phyloP scores from a whole-genome alignment of 2,797 vertebrate species.

The Lindbergichthys nudifrons region DNA sequence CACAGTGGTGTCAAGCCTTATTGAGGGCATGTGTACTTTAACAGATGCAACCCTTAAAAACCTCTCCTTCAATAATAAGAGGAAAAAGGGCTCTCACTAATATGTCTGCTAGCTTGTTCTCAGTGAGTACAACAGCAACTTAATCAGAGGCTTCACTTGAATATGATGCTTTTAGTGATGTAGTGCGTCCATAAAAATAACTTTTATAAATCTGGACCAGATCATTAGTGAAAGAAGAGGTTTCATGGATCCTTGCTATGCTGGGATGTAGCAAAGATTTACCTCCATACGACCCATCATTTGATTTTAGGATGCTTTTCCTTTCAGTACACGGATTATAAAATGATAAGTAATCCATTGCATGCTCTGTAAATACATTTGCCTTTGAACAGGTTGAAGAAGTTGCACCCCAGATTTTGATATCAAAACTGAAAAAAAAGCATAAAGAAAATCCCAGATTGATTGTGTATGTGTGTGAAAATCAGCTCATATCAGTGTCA shows the following conservation, averaged over 20 bases:
- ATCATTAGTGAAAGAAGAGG: background rate
- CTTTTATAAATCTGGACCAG: background rate
- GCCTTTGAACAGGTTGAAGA: background rate
- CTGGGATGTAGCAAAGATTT: background rate
- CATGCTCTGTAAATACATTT: slow-evolving; percentile 4
- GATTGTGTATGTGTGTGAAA: background rate
- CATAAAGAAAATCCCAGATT: background rate
- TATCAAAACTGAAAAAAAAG: background rate
- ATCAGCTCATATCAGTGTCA: slow-evolving; percentile 1
- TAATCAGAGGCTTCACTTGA: slow-evolving; percentile 14
- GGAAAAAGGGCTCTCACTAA: background rate
- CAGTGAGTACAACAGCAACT: background rate
- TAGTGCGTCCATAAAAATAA: slow-evolving; percentile 1
- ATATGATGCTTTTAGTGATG: background rate
- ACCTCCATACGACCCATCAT: background rate
- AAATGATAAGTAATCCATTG: background rate
- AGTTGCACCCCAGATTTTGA: background rate
- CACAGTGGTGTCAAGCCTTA: no score
- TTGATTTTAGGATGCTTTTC: slow-evolving; percentile 15
- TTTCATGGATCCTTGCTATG: background rate
- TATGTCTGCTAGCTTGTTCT: background rate
- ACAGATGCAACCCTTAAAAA: background rate
- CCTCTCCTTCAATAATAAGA: background rate
- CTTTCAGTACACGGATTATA: background rate
- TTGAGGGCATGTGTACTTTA: slow-evolving; percentile 1